Base-by-base conservation (phyloP, 1,140 invertebrate species). In the Panagrolaimus sp. region DNA sequence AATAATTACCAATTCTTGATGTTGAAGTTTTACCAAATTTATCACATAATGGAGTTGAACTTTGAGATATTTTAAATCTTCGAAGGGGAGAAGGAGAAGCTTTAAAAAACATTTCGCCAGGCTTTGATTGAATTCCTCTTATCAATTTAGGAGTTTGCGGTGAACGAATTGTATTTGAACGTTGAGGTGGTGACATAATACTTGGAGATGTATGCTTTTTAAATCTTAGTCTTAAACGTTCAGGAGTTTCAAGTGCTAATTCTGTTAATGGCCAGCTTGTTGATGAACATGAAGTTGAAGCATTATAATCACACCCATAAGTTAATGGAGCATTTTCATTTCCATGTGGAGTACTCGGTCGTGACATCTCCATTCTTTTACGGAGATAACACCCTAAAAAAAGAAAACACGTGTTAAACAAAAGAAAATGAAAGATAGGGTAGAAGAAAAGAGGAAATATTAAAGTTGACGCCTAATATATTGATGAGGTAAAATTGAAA, bases 101-200 rank as follows among this genome's bases (percentile, higher is more conserved):
- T 25, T 57, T 27, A 57, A 57, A 57, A 20, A 57, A 20, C n/a
- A 13, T 57, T 57, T 57, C 51, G 20, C 51, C 51, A 13, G 51
- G 51, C 1, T 11, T 7, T 8, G 16, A 8, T 16, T 25, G 8
- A 57, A 5, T 57, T 57, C 51, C 20, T 11, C 20, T 11, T 25
- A 3, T 20, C 27, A 20, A 16, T 57, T 57, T 57, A 2, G 51
- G 51, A 27, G 51, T 57, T 11, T 25, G 20, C 14, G 51, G 51
- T 20, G 51, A 25, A 20, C n/a, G 5, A 27, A 27, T 20, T n/a
- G 16, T 9, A 11, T 25, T 16, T 20, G 51, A 11, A 57, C 51
- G 51, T 57, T 57, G 20, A 20, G 51, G 51, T 57, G 51, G 51
- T 1, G 51, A 25, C 20, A 27, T 57, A 4, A 25, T 25, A 27